phyloP scores from a whole-genome alignment of 2,888 invertebrate species.

The Sabatieria punctata region DNA sequence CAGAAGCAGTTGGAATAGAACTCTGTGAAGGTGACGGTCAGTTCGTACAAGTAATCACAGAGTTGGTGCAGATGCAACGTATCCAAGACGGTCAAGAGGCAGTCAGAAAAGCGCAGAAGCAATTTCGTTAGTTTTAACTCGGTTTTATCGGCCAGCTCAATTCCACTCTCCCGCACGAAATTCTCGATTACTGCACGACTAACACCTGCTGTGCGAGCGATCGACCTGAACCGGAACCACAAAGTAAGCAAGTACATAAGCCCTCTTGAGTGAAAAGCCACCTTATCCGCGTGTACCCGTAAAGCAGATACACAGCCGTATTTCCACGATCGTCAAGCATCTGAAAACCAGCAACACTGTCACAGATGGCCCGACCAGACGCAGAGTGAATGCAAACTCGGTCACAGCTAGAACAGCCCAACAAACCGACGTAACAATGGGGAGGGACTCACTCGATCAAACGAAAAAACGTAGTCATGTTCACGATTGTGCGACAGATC shows the following conservation, averaged over 20 bases:
- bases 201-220: conserved; percentile 36
- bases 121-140: conserved; percentile 84
- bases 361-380: too few relatives aligned
- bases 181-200: conserved; percentile 39
- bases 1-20: conserved; percentile 97
- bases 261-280: conserved; percentile 43
- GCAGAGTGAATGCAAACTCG: too few relatives aligned
- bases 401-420: too few relatives aligned
- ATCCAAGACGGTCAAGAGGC: conserved; percentile 58
- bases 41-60: conserved; percentile 87
- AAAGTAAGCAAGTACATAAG: not conserved
- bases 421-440: too few relatives aligned
- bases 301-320: conserved; percentile 89
- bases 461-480: conserved; percentile 83
- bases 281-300: conserved; percentile 79
- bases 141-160: conserved; percentile 58
- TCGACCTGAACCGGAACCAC: conserved; percentile 30
- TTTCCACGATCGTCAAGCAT: conserved; percentile 98
- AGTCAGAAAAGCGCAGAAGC: conserved; percentile 57
- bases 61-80: conserved; percentile 40
- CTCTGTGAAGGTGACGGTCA: conserved; percentile 78
- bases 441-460: conserved; percentile 59
- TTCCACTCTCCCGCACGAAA: conserved; percentile 44
- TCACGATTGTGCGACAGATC: conserved; percentile 83
- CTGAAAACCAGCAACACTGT: conserved; percentile 33